Evolutionary conservation across 1,140 invertebrate genomes (phyloP).

Genomic region (Acromyrmex echinatior): DNA sequence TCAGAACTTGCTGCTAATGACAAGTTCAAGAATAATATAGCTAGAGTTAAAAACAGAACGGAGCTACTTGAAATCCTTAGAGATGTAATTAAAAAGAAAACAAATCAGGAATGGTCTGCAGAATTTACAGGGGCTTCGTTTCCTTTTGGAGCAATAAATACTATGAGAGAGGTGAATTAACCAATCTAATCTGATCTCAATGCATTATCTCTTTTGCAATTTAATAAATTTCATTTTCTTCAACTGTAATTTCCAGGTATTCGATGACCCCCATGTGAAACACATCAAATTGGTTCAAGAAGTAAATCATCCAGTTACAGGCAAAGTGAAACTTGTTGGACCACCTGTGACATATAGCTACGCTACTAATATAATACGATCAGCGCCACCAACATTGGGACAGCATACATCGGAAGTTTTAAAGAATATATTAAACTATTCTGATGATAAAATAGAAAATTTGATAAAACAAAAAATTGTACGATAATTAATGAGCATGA

Average conservation of each 20-base stretch:
- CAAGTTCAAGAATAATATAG: slow-evolving; percentile 91
- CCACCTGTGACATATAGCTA: slow-evolving; percentile 94
- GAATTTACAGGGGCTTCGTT: slow-evolving; percentile 92
- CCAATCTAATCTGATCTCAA: not conserved
- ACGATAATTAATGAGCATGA: slow-evolving; percentile 79
- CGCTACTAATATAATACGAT: slow-evolving; percentile 90
- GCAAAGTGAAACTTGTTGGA: slow-evolving; percentile 93
- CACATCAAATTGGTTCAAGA: slow-evolving; percentile 92
- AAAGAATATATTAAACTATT: slow-evolving; percentile 90
- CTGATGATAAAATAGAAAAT: slow-evolving; percentile 88
- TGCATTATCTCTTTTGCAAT: slow-evolving; percentile 21
- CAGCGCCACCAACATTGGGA: slow-evolving; percentile 94
- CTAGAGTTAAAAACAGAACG: slow-evolving; percentile 92
- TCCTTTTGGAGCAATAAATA: slow-evolving; percentile 96
- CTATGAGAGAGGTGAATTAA: slow-evolving; percentile 89
- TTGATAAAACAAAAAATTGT: slow-evolving; percentile 88
- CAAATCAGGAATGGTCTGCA: slow-evolving; percentile 92
- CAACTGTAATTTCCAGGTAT: slow-evolving; percentile 88
- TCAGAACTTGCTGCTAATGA: slow-evolving; percentile 88
- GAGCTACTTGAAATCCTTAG: slow-evolving; percentile 90
- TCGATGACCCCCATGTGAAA: slow-evolving; percentile 94
- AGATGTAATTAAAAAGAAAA: slow-evolving; percentile 89
- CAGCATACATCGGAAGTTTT: slow-evolving; percentile 95
- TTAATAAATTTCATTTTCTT: slow-evolving; percentile 36
- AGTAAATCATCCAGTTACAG: slow-evolving; percentile 91